Conservation (phyloP, 2,888 invertebrate species). For the Drosophila vallismaia region DNA sequence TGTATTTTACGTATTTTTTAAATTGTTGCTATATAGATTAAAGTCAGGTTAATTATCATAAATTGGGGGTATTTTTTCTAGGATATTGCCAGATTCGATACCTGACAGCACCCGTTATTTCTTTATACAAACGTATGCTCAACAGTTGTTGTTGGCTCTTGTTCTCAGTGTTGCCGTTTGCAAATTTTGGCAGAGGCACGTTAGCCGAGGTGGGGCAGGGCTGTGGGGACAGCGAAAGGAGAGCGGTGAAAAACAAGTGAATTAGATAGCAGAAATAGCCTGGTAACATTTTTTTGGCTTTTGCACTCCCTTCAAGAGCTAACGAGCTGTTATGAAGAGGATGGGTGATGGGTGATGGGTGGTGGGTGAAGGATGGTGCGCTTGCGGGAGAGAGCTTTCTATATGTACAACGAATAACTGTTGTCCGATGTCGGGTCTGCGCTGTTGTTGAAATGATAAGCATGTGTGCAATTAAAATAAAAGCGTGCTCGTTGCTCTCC, state of each 20-base stretch:
- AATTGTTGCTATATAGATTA: no score
- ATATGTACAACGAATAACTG: constrained; percentile 15
- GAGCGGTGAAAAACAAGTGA: constrained; percentile 37
- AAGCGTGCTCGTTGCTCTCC: constrained; percentile 66
- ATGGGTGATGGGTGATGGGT: constrained; percentile 2
- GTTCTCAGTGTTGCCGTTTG: constrained; percentile 46
- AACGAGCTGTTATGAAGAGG: constrained; percentile 58
- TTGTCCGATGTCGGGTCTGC: constrained; percentile 47
- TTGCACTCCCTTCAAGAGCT: constrained; percentile 46
- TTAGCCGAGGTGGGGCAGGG: background rate
- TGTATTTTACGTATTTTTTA: no score
- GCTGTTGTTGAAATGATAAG: constrained; percentile 79
- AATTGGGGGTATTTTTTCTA: background rate
- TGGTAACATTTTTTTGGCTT: constrained; percentile 49
- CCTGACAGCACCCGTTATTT: background rate
- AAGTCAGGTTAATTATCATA: no score
- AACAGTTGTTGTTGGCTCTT: constrained; percentile 62
- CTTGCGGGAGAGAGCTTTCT: constrained; percentile 23
- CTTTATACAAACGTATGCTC: constrained; percentile 49
- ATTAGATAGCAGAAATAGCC: constrained; percentile 61
- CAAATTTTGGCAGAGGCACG: constrained; percentile 43
- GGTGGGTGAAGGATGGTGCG: constrained; percentile 24
- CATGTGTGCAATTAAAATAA: constrained; percentile 79
- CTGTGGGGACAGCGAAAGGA: background rate
- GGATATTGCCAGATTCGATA: background rate